phyloP scores from a whole-genome alignment of 2,888 invertebrate genomes.

The Coremacera marginata region DNA sequence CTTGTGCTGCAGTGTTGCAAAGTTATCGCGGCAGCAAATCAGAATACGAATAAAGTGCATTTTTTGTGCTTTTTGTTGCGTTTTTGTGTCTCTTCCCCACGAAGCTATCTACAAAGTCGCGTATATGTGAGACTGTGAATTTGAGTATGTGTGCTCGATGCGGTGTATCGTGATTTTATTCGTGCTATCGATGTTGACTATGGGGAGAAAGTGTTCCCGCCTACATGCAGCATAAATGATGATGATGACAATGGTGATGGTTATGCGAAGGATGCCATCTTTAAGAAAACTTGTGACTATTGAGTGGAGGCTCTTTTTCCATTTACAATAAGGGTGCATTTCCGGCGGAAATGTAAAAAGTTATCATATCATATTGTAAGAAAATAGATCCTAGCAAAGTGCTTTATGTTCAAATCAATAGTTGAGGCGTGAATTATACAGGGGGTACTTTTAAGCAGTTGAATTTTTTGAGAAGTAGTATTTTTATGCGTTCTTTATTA shows the following conservation, averaged over 20 bases:
- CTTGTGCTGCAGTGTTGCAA: constrained; percentile 10
- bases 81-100: neutral
- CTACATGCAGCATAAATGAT: constrained; percentile 16
- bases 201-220: constrained; percentile 32
- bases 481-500: neutral
- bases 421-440: no score
- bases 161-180: constrained; percentile 4
- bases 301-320: neutral
- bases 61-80: constrained; percentile 35
- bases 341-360: constrained; percentile 34
- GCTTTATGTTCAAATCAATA: no score
- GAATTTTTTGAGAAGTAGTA: no score
- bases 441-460: neutral
- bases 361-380: neutral
- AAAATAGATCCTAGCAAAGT: neutral
- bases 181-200: constrained; percentile 5
- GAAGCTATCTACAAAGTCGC: neutral
- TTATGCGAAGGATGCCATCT: constrained; percentile 14
- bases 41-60: constrained; percentile 40
- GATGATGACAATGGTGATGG: constrained; percentile 11
- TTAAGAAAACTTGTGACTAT: constrained; percentile 21
- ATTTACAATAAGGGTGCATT: neutral
- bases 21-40: constrained; percentile 40
- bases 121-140: neutral
- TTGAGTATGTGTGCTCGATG: neutral